Evolutionary conservation across 2,888 invertebrate genomes (phyloP).

Genomic region (Cerastis rubricosa): DNA sequence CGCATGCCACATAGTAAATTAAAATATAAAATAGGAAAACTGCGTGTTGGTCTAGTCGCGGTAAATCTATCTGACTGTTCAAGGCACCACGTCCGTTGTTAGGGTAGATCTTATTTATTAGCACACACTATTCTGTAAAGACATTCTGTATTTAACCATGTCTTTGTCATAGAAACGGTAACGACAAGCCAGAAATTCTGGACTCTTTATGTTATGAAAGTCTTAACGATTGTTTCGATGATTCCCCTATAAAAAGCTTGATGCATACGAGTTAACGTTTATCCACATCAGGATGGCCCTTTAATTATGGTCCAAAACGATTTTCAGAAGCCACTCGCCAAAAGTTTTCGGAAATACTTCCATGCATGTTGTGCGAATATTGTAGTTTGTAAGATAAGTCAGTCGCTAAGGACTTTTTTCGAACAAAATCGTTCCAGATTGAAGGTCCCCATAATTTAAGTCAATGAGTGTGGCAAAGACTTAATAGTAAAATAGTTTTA

Average conservation of each 20-base stretch:
- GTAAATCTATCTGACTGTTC: slow-evolving; percentile 15
- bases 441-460: too few relatives aligned
- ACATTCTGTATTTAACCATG: not conserved
- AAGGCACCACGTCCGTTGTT: not conserved
- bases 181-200: not conserved
- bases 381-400: too few relatives aligned
- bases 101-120: slow-evolving; percentile 12
- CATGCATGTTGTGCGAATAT: not conserved
- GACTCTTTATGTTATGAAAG: not conserved
- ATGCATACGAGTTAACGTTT: not conserved
- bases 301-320: not conserved
- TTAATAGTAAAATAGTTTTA: not conserved
- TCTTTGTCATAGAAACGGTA: not conserved
- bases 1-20: slow-evolving; percentile 17
- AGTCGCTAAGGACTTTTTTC: too few relatives aligned
- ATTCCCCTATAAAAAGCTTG: not conserved
- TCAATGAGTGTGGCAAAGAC: too few relatives aligned
- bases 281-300: not conserved
- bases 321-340: not conserved
- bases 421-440: too few relatives aligned
- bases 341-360: not conserved
- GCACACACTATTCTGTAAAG: slow-evolving; percentile 24
- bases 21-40: slow-evolving; percentile 38
- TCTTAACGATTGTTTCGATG: not conserved
- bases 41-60: slow-evolving; percentile 6